These are phyloP conservation scores for Clarias pachynema DNA, from an alignment of 2,797 vertebrate species.

Conservation along the genomic window DNA sequence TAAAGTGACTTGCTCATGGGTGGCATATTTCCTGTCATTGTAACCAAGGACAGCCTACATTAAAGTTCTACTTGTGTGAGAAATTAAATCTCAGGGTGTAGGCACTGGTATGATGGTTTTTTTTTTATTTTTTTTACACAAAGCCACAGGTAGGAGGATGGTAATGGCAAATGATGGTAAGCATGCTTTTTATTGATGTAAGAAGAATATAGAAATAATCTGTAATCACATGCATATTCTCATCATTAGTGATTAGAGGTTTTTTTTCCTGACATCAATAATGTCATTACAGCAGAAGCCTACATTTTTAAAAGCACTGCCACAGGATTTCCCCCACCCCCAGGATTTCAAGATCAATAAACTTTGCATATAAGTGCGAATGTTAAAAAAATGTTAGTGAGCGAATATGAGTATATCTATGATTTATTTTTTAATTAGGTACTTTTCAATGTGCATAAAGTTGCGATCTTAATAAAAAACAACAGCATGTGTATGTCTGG, in stretches of 20 bases:
- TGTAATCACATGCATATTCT: background rate
- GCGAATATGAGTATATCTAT: background rate
- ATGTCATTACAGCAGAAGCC: too few relatives aligned
- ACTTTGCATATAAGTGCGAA: too few relatives aligned
- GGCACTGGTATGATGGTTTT: background rate
- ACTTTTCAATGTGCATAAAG: background rate
- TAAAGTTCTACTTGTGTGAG: background rate
- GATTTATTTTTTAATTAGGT: background rate
- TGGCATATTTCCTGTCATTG: background rate
- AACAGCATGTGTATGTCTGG: background rate
- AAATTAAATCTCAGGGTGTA: background rate
- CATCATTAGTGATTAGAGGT: background rate
- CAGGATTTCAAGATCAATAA: too few relatives aligned
- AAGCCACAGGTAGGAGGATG: background rate
- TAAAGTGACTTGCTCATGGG: background rate
- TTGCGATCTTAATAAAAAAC: too few relatives aligned
- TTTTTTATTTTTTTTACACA: background rate
- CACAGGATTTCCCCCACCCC: too few relatives aligned
- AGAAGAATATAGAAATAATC: too few relatives aligned
- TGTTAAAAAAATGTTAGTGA: background rate
- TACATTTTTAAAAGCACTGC: too few relatives aligned
- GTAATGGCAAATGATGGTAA: background rate
- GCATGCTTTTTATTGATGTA: too few relatives aligned
- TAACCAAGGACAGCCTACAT: background rate
- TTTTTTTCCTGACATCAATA: too few relatives aligned